phyloP scores from a whole-genome alignment of 2,113 vertebrate genomes.

The Macquaria ambigua region DNA sequence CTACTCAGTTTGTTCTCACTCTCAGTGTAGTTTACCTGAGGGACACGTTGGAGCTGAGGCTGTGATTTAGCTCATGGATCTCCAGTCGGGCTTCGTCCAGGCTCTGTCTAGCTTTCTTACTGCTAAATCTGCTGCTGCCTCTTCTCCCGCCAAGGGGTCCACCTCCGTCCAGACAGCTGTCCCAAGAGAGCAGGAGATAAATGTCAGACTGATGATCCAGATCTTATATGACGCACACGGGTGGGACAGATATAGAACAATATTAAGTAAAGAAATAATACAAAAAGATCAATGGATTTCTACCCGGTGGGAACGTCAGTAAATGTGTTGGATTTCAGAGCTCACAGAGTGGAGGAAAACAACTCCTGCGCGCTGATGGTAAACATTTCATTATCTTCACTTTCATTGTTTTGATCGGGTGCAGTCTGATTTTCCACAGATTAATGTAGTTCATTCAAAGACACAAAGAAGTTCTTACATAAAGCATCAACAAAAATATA shows the following conservation, averaged over 20 bases:
- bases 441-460: not conserved
- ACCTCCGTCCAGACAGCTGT: conserved; percentile 25
- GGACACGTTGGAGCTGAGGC: not conserved
- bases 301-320: not conserved
- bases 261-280: not conserved
- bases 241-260: not conserved
- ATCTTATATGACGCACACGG: conserved; percentile 15
- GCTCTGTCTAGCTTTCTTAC: conserved; percentile 57
- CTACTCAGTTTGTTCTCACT: not conserved
- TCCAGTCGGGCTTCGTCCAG: conserved; percentile 70
- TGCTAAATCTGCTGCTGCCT: conserved; percentile 18
- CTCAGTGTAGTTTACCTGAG: conserved; percentile 54
- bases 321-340: not conserved
- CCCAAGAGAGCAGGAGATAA: conserved; percentile 17
- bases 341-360: not conserved
- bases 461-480: not conserved
- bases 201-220: conserved; percentile 24
- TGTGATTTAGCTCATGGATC: conserved; percentile 29
- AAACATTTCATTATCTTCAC: conserved; percentile 16
- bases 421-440: conserved; percentile 12
- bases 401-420: not conserved
- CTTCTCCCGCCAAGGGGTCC: not conserved
- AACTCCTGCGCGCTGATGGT: not conserved
- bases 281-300: not conserved
- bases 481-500: not conserved